A percentile compares a stretch with the other conserved stretches of the same genome.
These are phyloP conservation scores for Notiomystis cincta DNA, from an alignment of 2,113 vertebrate species.

Conservation along the genomic window DNA sequence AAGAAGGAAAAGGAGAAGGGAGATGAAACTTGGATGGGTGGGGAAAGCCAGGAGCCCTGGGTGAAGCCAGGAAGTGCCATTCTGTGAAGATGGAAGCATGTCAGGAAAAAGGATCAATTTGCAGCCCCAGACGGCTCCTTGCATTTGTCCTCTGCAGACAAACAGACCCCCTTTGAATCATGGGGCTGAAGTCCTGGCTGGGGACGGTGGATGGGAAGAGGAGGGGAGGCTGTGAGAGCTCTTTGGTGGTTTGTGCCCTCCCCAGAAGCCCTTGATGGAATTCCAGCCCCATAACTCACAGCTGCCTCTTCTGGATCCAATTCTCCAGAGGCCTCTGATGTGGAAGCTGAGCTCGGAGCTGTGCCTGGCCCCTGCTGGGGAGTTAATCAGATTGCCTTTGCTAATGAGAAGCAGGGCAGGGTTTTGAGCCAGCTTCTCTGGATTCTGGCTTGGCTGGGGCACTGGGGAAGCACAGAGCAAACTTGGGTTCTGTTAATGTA, in stretches of 20 bases:
- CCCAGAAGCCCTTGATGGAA: constrained; percentile 62
- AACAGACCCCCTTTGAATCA: constrained; percentile 9
- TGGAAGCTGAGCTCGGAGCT: neutral
- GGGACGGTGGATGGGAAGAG: neutral
- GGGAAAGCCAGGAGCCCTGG: neutral
- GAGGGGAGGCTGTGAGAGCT: neutral
- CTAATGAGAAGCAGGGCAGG: constrained; percentile 35
- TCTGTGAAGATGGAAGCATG: neutral
- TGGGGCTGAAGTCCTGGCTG: constrained; percentile 5
- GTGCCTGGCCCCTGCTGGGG: neutral
- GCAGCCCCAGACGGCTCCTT: neutral
- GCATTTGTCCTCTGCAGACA: neutral
- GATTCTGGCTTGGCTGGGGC: neutral
- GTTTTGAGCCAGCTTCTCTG: neutral
- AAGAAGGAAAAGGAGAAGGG: neutral
- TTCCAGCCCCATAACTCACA: constrained; percentile 65
- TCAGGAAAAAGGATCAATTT: neutral
- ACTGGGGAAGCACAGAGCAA: neutral
- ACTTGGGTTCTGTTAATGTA: rapidly evolving
- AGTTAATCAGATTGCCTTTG: neutral
- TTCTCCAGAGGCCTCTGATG: constrained; percentile 14
- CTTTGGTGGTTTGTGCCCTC: constrained; percentile 54
- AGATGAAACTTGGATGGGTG: neutral
- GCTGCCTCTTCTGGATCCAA: constrained; percentile 50
- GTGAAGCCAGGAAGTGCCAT: neutral